Evolutionary conservation across 2,888 invertebrate genomes (phyloP).

Genomic region (Hyposoter didymator): DNA sequence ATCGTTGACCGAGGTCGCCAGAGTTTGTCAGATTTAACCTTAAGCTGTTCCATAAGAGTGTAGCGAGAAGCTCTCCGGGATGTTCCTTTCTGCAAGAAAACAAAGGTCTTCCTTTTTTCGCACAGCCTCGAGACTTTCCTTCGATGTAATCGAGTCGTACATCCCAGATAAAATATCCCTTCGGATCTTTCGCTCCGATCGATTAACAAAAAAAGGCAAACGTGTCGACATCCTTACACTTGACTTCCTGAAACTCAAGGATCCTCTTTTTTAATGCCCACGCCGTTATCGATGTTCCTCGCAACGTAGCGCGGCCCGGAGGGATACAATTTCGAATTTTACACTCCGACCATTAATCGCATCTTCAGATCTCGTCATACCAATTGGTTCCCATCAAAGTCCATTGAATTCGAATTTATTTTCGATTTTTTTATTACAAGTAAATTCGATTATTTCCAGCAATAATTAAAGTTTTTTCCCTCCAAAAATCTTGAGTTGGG

Average conservation of each 20-base stretch:
- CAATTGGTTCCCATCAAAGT: conserved; percentile 4
- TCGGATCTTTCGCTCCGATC: conserved; percentile 44
- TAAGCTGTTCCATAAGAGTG: conserved; percentile 34
- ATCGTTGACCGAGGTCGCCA: conserved; percentile 14
- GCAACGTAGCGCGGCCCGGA: neutral
- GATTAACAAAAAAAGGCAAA: conserved; percentile 22
- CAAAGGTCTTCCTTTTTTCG: conserved; percentile 27
- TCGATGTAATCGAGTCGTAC: conserved; percentile 32
- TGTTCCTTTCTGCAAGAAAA: conserved; percentile 21
- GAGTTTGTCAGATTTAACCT: conserved; percentile 43
- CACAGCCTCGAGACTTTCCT: conserved; percentile 45
- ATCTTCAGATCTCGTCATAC: conserved; percentile 11
- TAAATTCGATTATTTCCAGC: neutral
- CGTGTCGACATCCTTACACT: conserved; percentile 24
- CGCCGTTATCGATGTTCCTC: neutral
- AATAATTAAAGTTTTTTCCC: neutral
- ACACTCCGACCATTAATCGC: neutral
- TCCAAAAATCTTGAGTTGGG: neutral
- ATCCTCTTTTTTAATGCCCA: neutral
- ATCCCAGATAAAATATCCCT: conserved; percentile 42
- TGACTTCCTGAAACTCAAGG: conserved; percentile 35
- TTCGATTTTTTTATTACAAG: neutral
- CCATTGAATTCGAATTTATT: neutral
- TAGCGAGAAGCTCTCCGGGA: conserved; percentile 8
- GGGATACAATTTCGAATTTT: conserved; percentile 12